Evolutionary conservation across 2,888 invertebrate species (phyloP), one percentile per base, ranked within the genome.

Genomic region (Teleiodes luculella): DNA sequence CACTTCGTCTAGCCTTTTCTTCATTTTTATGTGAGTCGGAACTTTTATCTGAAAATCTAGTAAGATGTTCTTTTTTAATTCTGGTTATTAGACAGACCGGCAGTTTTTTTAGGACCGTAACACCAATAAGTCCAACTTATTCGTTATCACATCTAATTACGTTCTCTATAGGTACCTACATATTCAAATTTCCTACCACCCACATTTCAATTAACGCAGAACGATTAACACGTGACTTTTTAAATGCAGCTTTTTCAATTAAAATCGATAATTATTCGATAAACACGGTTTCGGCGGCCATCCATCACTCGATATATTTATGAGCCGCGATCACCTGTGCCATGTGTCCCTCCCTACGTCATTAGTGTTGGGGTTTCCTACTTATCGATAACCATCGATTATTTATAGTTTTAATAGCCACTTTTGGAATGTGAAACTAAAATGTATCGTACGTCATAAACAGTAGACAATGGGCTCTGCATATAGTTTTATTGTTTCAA

Each of bases 271-370:
- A 30, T 46, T 37, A 48, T 53, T 53, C 14, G 39, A 53, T 35
- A 46, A 53, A 53, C 46, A 53, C 18, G 39, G 13, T 47, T 8
- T 20, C 8, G 18, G 47, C 33, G 16, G 39, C 36, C 11, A 54
- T 54, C 35, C 20, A 50, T 54, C 45, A 54, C 16, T 30, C 48
- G 48, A 20, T 54, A 54, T 54, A 49, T 54, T 53, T 53, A 53
- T 41, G 39, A 47, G 31, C 20, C 1, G n/a, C 7, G 7, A 24
- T 43, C 54, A 54, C 50, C 54, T 54, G 54, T 54, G 49, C 33
- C 31, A 37, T 18, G 54, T 54, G 49, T 24, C 31, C 47, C 30
- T 31, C 45, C 52, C 43, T 43, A 43, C n/a, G 35, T 48, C 48
- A 35, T 35, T 48, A 33, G 48, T 43, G 43, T n/a, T 43, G 43